phyloP scores from a whole-genome alignment of 2,797 vertebrate species.

The Lithobates pipiens region DNA sequence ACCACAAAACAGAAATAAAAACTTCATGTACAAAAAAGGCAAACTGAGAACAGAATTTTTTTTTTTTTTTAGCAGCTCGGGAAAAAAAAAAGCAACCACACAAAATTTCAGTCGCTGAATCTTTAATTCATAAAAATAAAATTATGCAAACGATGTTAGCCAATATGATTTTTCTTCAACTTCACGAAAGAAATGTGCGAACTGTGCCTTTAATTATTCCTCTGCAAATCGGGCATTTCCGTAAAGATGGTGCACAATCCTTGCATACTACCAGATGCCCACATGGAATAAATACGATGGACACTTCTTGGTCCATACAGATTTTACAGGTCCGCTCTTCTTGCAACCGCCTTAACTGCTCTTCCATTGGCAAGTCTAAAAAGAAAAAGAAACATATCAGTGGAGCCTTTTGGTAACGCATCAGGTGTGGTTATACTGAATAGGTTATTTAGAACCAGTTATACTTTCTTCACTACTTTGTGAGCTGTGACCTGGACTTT shows the following conservation, averaged over 20 bases:
- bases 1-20: no score
- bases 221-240: conserved; percentile 96
- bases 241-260: conserved; percentile 92
- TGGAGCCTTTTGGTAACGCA: not conserved
- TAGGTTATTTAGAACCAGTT: not conserved
- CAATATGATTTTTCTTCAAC: no score
- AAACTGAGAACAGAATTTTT: no score
- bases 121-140: no score
- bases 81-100: no score
- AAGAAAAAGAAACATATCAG: conserved; percentile 9
- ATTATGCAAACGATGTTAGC: no score
- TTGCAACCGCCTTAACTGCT: conserved; percentile 91
- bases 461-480: not conserved
- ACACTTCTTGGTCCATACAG: conserved; percentile 98
- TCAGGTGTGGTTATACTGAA: not conserved
- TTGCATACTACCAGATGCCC: conserved; percentile 97
- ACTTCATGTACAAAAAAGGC: no score
- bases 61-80: no score
- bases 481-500: not conserved
- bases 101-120: no score
- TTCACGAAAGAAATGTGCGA: conserved; percentile 89
- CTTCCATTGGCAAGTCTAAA: conserved; percentile 93
- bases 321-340: conserved; percentile 98
- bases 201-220: conserved; percentile 97
- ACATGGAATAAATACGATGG: conserved; percentile 97